Percentiles rank a stretch among this genome's conserved stretches.
phyloP scores from a whole-genome alignment of 2,113 vertebrate species.

The Corydoras maculifer region DNA sequence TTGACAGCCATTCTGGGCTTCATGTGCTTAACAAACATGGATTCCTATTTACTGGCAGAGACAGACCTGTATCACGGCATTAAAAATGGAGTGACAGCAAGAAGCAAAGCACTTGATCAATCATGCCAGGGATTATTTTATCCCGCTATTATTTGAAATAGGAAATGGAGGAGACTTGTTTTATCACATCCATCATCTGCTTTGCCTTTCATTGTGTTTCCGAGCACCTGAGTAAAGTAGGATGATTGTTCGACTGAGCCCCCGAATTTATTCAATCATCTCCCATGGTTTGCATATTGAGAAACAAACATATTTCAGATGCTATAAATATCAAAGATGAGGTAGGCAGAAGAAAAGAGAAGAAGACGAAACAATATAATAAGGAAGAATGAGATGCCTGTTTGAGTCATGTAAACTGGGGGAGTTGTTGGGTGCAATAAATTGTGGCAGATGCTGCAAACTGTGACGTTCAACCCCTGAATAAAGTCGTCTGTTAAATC shows the following conservation, averaged over 20 bases:
- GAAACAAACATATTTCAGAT: conserved; percentile 53
- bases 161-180: conserved; percentile 62
- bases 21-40: conserved; percentile 47
- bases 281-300: conserved; percentile 60
- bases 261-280: conserved; percentile 63
- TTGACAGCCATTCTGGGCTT: conserved; percentile 35
- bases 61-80: conserved; percentile 45
- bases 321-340: conserved; percentile 40
- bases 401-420: no score
- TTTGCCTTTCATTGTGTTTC: conserved; percentile 49
- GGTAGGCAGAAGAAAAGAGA: conserved; percentile 29
- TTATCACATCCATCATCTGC: conserved; percentile 68
- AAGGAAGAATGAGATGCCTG: neutral
- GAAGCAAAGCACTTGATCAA: conserved; percentile 60
- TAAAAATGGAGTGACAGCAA: conserved; percentile 60
- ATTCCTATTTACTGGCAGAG: conserved; percentile 64
- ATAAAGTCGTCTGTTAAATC: conserved; percentile 59
- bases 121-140: conserved; percentile 62
- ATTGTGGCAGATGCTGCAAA: no score
- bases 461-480: no score
- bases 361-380: conserved; percentile 17
- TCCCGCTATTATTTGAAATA: conserved; percentile 65
- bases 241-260: conserved; percentile 50
- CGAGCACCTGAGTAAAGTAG: conserved; percentile 53
- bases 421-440: no score